These are phyloP conservation scores for Kryptolebias ocellatus DNA, from an alignment of 2,797 vertebrate genomes.

Conservation along the genomic window DNA sequence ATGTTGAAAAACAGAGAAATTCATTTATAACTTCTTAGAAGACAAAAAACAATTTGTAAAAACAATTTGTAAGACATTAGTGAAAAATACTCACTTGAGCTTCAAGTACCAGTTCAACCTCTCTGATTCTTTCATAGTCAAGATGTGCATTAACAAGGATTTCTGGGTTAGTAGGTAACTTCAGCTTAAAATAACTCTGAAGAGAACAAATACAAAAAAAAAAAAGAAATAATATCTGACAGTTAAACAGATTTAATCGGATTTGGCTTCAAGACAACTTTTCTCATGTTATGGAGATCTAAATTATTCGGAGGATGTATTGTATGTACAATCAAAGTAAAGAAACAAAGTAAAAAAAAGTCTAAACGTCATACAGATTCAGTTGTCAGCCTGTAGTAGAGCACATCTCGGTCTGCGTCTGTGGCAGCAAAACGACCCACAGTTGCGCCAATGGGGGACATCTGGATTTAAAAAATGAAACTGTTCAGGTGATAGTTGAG, in stretches of 20 bases:
- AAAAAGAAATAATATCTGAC: neutral
- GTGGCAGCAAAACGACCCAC: constrained; percentile 48
- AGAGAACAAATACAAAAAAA: constrained; percentile 20
- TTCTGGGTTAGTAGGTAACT: neutral
- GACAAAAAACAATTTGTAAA: neutral
- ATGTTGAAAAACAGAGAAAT: neutral
- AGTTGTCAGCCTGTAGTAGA: constrained; percentile 68
- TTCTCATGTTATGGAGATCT: too few species aligned
- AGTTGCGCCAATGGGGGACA: constrained; percentile 11
- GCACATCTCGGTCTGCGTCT: constrained; percentile 42
- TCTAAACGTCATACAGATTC: constrained; percentile 50
- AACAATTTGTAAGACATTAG: neutral
- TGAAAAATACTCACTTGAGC: constrained; percentile 67
- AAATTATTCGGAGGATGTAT: too few species aligned
- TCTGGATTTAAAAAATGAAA: constrained; percentile 30
- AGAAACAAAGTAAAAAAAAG: neutral
- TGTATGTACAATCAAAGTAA: too few species aligned
- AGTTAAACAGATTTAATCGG: neutral
- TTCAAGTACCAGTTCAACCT: constrained; percentile 50
- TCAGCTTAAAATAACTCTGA: constrained; percentile 68
- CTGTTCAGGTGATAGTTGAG: neutral
- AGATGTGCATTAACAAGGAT: constrained; percentile 51
- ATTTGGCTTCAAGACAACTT: neutral
- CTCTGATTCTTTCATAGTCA: constrained; percentile 68
- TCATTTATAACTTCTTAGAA: neutral